Evolutionary conservation across 2,797 vertebrate species (phyloP), one percentile per base, ranked within the genome.

Genomic region (Acanthiza pusilla): DNA sequence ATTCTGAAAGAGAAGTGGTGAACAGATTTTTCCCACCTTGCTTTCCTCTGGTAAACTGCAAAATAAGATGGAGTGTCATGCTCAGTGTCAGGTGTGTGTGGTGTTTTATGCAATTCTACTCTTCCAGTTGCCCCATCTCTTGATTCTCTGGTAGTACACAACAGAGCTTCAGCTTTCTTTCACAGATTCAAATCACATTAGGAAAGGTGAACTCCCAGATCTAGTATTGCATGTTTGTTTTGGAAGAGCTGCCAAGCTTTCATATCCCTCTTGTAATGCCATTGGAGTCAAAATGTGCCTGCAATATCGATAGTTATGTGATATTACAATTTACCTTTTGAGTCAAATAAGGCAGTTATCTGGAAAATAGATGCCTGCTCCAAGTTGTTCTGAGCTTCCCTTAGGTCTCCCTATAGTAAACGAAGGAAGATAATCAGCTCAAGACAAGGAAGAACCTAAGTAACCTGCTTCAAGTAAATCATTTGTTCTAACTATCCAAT

Each of bases 401-500:
- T 70, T 85, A 25, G 27, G 80, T 80, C 62, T 88, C 26, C 15
- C 7, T 53, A 5, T 18, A 79, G 38, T 63, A 43, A 73, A n/a
- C 4, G 29, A 91, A 19, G 23, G 22, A 85, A 73, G 48, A 83
- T 63, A 82, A 89, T 72, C 32, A 29, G 16, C 48, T 77, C 45
- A 66, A 79, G 75, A 60, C 34, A 60, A 51, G 43, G 45, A 84
- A 29, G 27, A 79, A 81, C 22, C 45, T 55, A 63, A 67, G 76
- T 48, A 94, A 79, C 55, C 25, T 48, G 16, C 47, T 92, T 88
- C 60, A 82, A 70, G 38, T 85, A 95, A 94, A 92, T 93, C 3
- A 79, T 89, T 58, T 87, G 34, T 50, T 87, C 58, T 91, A 87
- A 85, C 81, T 87, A 89, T 47, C n/a, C 68, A 89, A 79, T 95